Percentiles rank a stretch among this genome's conserved stretches.
These are phyloP conservation scores for Trichogramma pretiosum DNA, from an alignment of 1,140 invertebrate species.

Conservation along the genomic window DNA sequence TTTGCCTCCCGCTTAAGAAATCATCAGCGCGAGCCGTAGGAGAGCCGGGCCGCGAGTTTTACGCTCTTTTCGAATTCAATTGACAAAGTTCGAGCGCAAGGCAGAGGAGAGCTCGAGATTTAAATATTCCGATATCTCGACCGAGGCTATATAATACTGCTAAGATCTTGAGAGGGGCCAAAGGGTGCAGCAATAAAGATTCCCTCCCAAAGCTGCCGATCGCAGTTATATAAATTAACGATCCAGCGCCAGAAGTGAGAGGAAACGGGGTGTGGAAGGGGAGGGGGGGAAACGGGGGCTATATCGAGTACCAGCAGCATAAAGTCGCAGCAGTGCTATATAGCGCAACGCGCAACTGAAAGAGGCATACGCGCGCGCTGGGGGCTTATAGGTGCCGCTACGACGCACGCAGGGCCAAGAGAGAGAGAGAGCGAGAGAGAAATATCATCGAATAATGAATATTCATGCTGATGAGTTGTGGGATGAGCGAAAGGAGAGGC, in stretches of 20 bases:
- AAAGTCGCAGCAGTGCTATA: no score
- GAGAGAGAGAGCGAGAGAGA: no score
- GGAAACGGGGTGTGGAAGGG: constrained; percentile 15
- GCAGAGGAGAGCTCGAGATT: no score
- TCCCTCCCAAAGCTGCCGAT: constrained; percentile 35
- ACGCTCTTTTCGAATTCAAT: no score
- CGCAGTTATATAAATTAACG: constrained; percentile 43
- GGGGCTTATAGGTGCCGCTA: constrained; percentile 15
- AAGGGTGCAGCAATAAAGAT: constrained; percentile 19
- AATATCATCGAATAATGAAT: constrained; percentile 49
- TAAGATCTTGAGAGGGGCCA: constrained; percentile 15
- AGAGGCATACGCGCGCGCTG: constrained; percentile 20
- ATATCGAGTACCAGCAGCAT: no score
- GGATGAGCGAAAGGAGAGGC: constrained; percentile 27
- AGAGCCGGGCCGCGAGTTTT: no score
- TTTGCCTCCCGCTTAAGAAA: no score
- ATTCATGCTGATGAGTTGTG: constrained; percentile 46
- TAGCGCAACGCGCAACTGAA: constrained; percentile 23
- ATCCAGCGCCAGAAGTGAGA: constrained; percentile 25
- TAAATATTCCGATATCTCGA: constrained; percentile 14
- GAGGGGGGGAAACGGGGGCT: constrained; percentile 19
- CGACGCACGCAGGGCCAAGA: constrained; percentile 24
- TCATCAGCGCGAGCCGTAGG: no score
- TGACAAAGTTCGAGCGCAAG: constrained; percentile 2
- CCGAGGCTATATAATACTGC: no score